Base-by-base conservation (phyloP, 2,888 invertebrate genomes). In the Leptothorax acervorum region DNA sequence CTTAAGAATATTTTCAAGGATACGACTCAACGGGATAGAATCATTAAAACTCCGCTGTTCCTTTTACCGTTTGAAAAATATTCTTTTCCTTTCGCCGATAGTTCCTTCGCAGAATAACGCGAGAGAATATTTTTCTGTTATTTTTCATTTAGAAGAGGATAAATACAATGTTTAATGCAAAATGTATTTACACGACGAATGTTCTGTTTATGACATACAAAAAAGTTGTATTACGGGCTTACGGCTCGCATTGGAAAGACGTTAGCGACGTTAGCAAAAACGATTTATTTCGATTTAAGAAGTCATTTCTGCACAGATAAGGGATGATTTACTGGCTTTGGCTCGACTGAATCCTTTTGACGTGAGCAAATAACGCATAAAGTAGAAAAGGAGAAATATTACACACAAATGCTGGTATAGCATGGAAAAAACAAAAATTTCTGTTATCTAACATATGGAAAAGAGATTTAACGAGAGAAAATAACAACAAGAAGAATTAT, bases 291-390 rank as follows among this genome's bases (percentile, higher is more conserved):
- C 28, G 35, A 18, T 12, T 15, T 63, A 82, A 63, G 68, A 73
- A 85, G 63, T 74, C 78, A 78, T 23, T 23, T 28, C 51, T 42
- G 23, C 11, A 45, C 63, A 74, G 85, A 79, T 87, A 85, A 85
- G 74, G 51, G 76, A 62, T 79, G 78, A 85, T 75, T 79, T 76
- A 65, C 31, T 62, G 45, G 28, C 60, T 82, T 48, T n/a, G 65
- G 23, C 60, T 48, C n/a, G 45, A n/a, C 15, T 68, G 35, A 66
- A 76, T 76, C 70, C 31, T 42, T 57, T 75, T 75, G 75, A 75
- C 63, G 11, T 63, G 48, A 75, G 23, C 18, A 51, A 63, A 75
- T 23, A 63, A 75, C n/a, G n/a, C 31, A 1, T 63, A 62, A 75
- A 42, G 9, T 23, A 12, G 60, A 63, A 75, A 51, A 5, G 2